Evolutionary conservation across 2,888 invertebrate species (phyloP).

Genomic region (Aspidiotus rigidus): DNA sequence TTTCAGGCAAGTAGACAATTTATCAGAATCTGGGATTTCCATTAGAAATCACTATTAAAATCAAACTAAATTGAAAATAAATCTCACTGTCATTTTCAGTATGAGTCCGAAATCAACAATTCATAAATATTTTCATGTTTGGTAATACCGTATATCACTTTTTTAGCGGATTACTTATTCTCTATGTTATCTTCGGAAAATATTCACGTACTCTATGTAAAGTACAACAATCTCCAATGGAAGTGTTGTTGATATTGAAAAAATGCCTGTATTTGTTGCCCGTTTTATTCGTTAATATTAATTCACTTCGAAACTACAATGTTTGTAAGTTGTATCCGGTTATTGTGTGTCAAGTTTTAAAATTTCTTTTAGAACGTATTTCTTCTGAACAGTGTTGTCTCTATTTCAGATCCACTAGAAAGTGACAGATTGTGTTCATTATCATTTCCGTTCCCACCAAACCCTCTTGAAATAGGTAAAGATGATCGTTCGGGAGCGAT

Average conservation of each 20-base stretch:
- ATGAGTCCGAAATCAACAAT: no score
- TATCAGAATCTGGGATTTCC: no score
- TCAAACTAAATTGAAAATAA: no score
- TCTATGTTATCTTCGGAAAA: conserved; percentile 24
- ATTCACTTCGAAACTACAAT: not conserved
- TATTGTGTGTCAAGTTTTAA: not conserved
- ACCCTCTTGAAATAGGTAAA: conserved; percentile 37
- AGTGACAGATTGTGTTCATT: conserved; percentile 36
- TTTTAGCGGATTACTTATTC: not conserved
- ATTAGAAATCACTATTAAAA: no score
- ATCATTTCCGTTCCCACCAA: conserved; percentile 7
- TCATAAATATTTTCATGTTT: no score
- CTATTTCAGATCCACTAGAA: conserved; percentile 36
- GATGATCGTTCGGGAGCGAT: conserved; percentile 40
- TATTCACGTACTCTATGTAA: not conserved
- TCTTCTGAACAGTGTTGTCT: conserved; percentile 12
- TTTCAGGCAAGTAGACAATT: no score
- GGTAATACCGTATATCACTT: no score
- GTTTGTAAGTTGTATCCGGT: conserved; percentile 3
- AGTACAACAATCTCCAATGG: conserved; percentile 20
- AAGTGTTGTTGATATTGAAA: conserved; percentile 2
- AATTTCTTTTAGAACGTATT: not conserved
- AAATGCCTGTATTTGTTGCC: conserved; percentile 18
- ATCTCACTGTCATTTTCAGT: no score
- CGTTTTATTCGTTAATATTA: conserved; percentile 9